Evolutionary conservation across 2,888 invertebrate genomes (phyloP), one percentile per base, ranked within the genome.

Genomic region (Agonum fuliginosum): DNA sequence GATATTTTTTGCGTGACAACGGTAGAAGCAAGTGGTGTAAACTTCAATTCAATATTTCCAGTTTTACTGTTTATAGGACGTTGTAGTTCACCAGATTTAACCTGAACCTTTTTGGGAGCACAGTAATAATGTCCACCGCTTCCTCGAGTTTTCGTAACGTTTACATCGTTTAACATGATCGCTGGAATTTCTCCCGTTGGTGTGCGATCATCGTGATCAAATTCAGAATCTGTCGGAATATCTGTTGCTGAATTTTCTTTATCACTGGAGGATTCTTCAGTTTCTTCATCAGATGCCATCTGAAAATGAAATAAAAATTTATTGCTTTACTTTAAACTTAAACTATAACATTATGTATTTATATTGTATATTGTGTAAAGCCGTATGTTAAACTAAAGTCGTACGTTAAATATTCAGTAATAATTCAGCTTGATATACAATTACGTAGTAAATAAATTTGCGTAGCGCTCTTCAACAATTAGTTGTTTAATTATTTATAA

Each of bases 161-260:
- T 88, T 19, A 89, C 87, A 82, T 94, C 93, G 83, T 93, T 92
- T 80, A 93, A 91, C 70, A 93, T 89, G 78, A 95, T 95, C 80
- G 93, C 91, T 8, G 95, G 96, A 22, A 93, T 91, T 80, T 93
- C 92, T 71, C 93, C 91, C 0, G 92, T 91, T 19, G 93, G 93
- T 0, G 90, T 91, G 14, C 87, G 87, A 46, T 93, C 93, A 83
- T 96, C 95, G 80, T 95, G 93, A 80, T 95, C 96, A 84, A 97
- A 96, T 87, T 97, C 96, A 22, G 96, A 96, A 87, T 97, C 96
- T 0, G 96, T 96, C 62, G 96, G 96, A 82, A 96, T 96, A 89
- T 96, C 96, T 0, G 96, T 96, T 1, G 95, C 96, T 4, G 95
- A 96, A 82, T 96, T 96, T 81, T 93, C 92, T 81, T 92, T 91